phyloP scores from a whole-genome alignment of 2,797 vertebrate genomes.

The Anguilla anguilla region DNA sequence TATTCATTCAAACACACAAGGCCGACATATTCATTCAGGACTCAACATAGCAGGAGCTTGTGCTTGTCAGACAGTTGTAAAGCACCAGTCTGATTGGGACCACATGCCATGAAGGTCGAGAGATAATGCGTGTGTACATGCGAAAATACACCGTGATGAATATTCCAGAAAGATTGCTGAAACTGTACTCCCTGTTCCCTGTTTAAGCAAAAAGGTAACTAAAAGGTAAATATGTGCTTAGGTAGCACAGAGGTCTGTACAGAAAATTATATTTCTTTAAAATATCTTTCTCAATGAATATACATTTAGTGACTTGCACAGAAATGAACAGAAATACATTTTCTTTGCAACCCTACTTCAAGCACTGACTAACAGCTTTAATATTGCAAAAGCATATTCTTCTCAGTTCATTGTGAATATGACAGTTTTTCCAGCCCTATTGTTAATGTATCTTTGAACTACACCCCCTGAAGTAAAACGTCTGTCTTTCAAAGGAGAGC shows the following conservation, averaged over 20 bases:
- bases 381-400: no score
- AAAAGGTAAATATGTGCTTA: neutral
- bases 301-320: no score
- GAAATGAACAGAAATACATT: no score
- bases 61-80: neutral
- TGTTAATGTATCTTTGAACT: no score
- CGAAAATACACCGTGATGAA: neutral
- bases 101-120: neutral
- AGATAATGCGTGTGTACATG: neutral
- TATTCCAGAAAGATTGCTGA: neutral
- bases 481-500: no score
- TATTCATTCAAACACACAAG: neutral
- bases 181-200: neutral
- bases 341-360: no score
- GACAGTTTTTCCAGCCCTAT: no score
- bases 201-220: neutral
- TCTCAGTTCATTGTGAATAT: no score
- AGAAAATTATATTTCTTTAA: neutral
- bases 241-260: neutral
- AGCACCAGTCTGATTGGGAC: neutral
- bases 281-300: no score
- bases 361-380: no score
- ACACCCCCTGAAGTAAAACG: no score
- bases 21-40: neutral
- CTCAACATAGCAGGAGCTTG: neutral